These are phyloP conservation scores for Callosobruchus maculatus DNA, from an alignment of 2,888 invertebrate genomes.

Conservation along the genomic window DNA sequence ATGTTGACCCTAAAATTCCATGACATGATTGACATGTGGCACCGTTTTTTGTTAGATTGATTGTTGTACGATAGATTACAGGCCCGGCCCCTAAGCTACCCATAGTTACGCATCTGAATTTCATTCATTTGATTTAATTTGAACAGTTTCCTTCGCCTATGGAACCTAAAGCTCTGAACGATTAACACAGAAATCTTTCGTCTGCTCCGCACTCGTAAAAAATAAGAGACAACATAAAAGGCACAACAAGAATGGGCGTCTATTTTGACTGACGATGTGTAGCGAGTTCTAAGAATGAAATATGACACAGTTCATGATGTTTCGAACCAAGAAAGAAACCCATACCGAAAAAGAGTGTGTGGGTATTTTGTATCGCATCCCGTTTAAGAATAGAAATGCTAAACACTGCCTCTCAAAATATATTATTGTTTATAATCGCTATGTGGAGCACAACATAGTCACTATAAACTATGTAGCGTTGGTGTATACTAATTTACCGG, in stretches of 20 bases:
- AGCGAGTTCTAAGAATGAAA: slow-evolving; percentile 7
- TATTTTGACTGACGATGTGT: slow-evolving; percentile 2
- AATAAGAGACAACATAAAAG: not conserved
- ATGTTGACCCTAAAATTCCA: too few relatives aligned
- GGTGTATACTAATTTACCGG: not conserved
- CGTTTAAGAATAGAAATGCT: not conserved
- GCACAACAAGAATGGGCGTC: not conserved
- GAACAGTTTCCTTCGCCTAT: not conserved
- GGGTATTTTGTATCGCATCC: not conserved
- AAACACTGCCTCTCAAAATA: not conserved
- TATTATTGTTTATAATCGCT: not conserved
- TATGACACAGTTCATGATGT: slow-evolving; percentile 3
- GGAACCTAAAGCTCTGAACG: not conserved
- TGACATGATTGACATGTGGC: too few relatives aligned
- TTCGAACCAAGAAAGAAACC: not conserved
- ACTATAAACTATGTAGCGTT: not conserved
- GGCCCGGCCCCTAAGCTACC: too few relatives aligned
- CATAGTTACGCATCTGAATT: too few relatives aligned
- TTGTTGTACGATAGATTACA: too few relatives aligned
- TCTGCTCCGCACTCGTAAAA: not conserved
- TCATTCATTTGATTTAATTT: not conserved
- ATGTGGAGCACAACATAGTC: not conserved
- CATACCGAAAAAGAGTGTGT: not conserved
- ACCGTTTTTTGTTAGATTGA: too few relatives aligned
- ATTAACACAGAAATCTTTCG: not conserved